These are phyloP conservation scores for Leptobrachium ailaonicum DNA, from an alignment of 2,113 vertebrate species.

Conservation along the genomic window DNA sequence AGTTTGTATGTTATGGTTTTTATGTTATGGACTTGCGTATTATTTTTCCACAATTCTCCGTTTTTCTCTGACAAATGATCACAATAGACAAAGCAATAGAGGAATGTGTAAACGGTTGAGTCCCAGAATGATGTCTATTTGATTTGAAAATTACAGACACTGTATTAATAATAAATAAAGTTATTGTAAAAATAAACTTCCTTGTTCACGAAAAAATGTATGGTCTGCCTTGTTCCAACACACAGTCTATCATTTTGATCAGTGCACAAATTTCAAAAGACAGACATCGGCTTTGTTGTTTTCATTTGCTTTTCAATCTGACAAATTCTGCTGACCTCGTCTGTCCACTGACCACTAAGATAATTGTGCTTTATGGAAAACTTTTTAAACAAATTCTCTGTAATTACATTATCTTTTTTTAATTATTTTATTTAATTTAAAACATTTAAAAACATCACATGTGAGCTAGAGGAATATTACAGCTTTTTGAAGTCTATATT, in stretches of 20 bases:
- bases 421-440: no score
- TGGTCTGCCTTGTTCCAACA: slow-evolving; percentile 1
- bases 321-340: slow-evolving; percentile 10
- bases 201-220: not conserved
- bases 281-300: slow-evolving; percentile 4
- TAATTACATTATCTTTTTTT: no score
- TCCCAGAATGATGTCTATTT: not conserved
- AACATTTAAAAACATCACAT: no score
- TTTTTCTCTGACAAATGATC: not conserved
- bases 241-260: slow-evolving; percentile 19
- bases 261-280: not conserved
- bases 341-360: slow-evolving; percentile 19
- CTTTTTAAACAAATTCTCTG: no score
- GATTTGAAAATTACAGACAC: slow-evolving; percentile 6
- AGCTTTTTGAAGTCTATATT: no score
- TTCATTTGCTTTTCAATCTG: slow-evolving; percentile 9
- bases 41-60: no score
- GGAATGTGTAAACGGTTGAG: not conserved
- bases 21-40: no score
- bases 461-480: no score
- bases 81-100: not conserved
- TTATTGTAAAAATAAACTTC: slow-evolving; percentile 5
- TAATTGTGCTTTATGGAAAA: slow-evolving; percentile 5
- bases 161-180: slow-evolving; percentile 15
- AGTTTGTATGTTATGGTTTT: no score